Conservation (phyloP, 2,888 invertebrate genomes). For the Arenicola marina region DNA sequence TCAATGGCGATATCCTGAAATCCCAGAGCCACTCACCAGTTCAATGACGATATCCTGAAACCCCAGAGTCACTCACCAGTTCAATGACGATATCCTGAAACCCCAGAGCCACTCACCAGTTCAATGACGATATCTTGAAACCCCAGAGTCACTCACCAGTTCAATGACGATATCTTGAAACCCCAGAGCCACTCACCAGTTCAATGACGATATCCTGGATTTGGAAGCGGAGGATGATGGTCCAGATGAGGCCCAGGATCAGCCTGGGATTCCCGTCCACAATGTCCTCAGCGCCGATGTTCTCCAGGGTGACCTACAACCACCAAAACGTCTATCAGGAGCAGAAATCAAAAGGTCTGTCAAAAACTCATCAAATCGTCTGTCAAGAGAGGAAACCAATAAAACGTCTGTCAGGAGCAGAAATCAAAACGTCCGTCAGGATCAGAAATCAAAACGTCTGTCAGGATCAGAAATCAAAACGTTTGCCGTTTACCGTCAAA, state of each 20-base stretch:
- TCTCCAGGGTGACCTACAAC: conserved; percentile 96
- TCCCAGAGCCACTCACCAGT: background rate
- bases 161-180: background rate
- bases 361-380: too few species aligned
- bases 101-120: conserved; percentile 5
- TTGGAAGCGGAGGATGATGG: conserved; percentile 97
- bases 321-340: too few species aligned
- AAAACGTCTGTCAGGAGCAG: too few species aligned
- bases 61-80: conserved; percentile 18
- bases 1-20: background rate
- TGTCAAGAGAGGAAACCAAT: too few species aligned
- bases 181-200: background rate
- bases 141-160: background rate
- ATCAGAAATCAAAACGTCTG: too few species aligned
- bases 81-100: conserved; percentile 20
- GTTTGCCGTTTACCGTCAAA: too few species aligned
- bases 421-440: too few species aligned
- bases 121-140: conserved; percentile 65
- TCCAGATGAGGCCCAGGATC: conserved; percentile 98
- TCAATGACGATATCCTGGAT: conserved; percentile 68
- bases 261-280: conserved; percentile 96
- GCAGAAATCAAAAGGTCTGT: too few species aligned
- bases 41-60: background rate
- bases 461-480: too few species aligned
- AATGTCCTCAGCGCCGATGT: conserved; percentile 98